phyloP scores from a whole-genome alignment of 2,888 invertebrate genomes.

The Lacanobia wlatinum region DNA sequence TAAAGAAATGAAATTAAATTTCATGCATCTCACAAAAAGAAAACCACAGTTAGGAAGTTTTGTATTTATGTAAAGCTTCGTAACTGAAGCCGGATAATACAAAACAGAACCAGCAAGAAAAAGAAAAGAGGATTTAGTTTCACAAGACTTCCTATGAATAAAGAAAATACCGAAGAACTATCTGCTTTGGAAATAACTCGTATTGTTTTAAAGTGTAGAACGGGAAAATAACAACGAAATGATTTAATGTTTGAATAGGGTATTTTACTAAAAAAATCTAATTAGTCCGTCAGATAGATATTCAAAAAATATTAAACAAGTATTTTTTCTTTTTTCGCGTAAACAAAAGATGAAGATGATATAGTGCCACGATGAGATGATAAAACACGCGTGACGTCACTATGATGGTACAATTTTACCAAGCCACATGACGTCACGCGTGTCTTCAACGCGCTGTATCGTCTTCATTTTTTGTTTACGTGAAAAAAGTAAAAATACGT shows the following conservation, averaged over 20 bases:
- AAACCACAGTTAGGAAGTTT: slow-evolving; percentile 37
- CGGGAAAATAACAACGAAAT: background rate
- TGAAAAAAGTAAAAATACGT: too few relatives aligned
- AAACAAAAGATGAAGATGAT: too few relatives aligned
- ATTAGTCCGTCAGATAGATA: too few relatives aligned
- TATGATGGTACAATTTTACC: too few relatives aligned
- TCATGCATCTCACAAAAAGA: slow-evolving; percentile 33
- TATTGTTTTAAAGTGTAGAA: slow-evolving; percentile 17
- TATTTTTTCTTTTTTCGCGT: too few relatives aligned
- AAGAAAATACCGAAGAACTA: slow-evolving; percentile 31
- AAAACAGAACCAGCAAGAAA: slow-evolving; percentile 16
- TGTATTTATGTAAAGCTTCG: slow-evolving; percentile 27
- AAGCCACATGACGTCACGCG: too few relatives aligned
- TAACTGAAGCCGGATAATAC: slow-evolving; percentile 25
- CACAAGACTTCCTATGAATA: slow-evolving; percentile 32
- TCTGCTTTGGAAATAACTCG: slow-evolving; percentile 1
- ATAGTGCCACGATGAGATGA: too few relatives aligned
- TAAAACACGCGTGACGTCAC: too few relatives aligned
- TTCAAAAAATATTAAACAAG: too few relatives aligned
- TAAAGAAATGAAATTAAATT: slow-evolving; percentile 49
- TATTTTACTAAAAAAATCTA: too few relatives aligned
- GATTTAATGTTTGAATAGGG: background rate
- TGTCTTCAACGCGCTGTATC: too few relatives aligned
- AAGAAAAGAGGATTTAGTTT: slow-evolving; percentile 26
- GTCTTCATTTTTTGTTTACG: too few relatives aligned